Evolutionary conservation across 1,140 invertebrate species (phyloP).

Genomic region (Drosophila kanapiae): DNA sequence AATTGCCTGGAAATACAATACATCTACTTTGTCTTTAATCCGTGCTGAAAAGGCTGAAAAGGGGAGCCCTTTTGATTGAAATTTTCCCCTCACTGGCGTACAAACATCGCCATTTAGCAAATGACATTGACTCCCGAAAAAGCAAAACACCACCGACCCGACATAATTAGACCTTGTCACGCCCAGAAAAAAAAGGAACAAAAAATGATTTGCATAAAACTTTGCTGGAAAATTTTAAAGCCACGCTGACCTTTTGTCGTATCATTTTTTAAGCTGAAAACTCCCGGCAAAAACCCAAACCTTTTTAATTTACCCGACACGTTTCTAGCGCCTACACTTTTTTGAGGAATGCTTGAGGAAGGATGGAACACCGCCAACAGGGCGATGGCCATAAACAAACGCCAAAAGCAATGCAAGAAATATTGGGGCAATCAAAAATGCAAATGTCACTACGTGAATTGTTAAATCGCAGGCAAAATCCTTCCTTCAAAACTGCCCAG

Average conservation of each 20-base stretch:
- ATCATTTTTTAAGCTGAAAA: conserved; percentile 30
- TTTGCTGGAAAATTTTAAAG: conserved; percentile 49
- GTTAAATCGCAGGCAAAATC: conserved; percentile 56
- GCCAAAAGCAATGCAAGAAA: conserved; percentile 67
- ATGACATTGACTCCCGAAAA: conserved; percentile 49
- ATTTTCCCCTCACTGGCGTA: neutral
- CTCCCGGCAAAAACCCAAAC: conserved; percentile 17
- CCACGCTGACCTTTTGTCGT: conserved; percentile 49
- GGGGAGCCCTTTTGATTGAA: conserved; percentile 53
- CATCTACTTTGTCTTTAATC: conserved; percentile 39
- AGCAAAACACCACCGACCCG: conserved; percentile 11
- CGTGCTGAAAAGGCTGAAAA: conserved; percentile 28
- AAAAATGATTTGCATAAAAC: conserved; percentile 71
- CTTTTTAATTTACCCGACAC: conserved; percentile 72
- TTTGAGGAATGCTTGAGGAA: conserved; percentile 1
- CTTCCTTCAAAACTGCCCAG: conserved; percentile 12
- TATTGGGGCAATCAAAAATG: conserved; percentile 78
- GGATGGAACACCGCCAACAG: neutral
- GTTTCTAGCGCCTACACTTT: conserved; percentile 44
- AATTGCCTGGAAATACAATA: conserved; percentile 65
- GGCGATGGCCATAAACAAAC: conserved; percentile 33
- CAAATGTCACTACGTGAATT: conserved; percentile 76
- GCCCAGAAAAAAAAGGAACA: conserved; percentile 24
- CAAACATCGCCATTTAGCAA: conserved; percentile 52
- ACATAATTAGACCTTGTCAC: conserved; percentile 72